Evolutionary conservation across 2,888 invertebrate genomes (phyloP), one percentile per base, ranked within the genome.

Genomic region (Ennomos quercinarius): DNA sequence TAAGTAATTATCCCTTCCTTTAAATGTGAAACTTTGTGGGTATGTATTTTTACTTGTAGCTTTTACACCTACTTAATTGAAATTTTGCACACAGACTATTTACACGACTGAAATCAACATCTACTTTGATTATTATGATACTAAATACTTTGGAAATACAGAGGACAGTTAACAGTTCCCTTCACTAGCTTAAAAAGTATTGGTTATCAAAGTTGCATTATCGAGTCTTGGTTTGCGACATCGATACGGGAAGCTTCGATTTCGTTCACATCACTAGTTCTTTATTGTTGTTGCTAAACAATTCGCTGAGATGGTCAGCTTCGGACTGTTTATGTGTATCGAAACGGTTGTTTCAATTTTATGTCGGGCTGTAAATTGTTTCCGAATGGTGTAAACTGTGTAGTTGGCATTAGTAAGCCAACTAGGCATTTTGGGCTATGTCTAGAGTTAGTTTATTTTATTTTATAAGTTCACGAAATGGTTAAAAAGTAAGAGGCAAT

Each of bases 301-400:
- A 10, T 53, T 50, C 65, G 66, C 67, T 66, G 74, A 57, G 58
- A 54, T 67, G 68, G n/a, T n/a, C 3, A 17, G 17, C 17, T 70
- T 53, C 40, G 40, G 44, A 10, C 27, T 35, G 13, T 36, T 53
- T 63, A 73, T 73, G 64, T 73, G 73, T 67, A 72, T 58, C 71
- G 72, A 73, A 77, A 73, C 58, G 68, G 57, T 72, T 74, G 72
- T 77, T 73, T 51, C 38, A 66, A 67, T 57, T 81, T 81, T 78
- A 78, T 74, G 73, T 52, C 48, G 63, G 49, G 64, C 47, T 70
- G 73, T 83, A 80, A 80, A 81, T 77, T 70, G 73, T 76, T 76
- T 67, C 65, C 71, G 75, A 80, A 75, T 69, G 66, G 66, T 61
- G 49, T 44, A 39, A 11, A 43, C 35, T 49, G 48, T 50, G 17